Conservation (phyloP, 2,888 invertebrate genomes). For the Aphrophora alni region DNA sequence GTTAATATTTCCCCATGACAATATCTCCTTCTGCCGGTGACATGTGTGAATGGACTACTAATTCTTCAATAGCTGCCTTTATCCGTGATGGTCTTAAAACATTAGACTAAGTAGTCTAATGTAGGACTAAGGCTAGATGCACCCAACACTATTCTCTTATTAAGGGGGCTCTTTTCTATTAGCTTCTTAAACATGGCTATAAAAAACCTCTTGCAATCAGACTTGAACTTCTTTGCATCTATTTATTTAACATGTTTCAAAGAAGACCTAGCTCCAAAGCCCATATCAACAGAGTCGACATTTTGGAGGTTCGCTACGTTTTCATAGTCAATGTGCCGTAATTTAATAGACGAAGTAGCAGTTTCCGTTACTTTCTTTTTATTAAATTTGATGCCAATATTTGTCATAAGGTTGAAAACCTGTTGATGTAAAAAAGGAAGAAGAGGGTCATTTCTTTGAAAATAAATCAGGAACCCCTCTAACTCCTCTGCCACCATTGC, state of each 20-base stretch:
- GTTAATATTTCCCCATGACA: background rate
- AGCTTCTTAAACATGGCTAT: background rate
- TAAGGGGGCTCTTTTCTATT: background rate
- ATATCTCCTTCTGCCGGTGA: background rate
- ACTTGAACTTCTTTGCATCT: background rate
- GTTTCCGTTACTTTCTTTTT: too few species aligned
- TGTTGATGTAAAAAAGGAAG: too few species aligned
- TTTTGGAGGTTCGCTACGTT: too few species aligned
- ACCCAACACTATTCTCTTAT: background rate
- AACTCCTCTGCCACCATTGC: too few species aligned
- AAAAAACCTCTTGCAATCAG: background rate
- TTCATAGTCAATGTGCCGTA: too few species aligned
- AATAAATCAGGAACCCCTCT: too few species aligned
- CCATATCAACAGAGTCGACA: background rate
- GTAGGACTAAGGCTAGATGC: background rate
- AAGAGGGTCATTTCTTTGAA: too few species aligned
- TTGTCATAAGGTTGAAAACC: too few species aligned
- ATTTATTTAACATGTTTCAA: conserved; percentile 4
- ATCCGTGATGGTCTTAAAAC: background rate
- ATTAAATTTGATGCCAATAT: too few species aligned
- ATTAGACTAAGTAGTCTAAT: background rate
- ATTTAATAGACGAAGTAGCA: too few species aligned
- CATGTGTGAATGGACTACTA: background rate
- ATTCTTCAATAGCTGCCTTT: background rate
- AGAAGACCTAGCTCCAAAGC: background rate